Conservation (phyloP, 2,797 vertebrate genomes). For the Chanos chanos region DNA sequence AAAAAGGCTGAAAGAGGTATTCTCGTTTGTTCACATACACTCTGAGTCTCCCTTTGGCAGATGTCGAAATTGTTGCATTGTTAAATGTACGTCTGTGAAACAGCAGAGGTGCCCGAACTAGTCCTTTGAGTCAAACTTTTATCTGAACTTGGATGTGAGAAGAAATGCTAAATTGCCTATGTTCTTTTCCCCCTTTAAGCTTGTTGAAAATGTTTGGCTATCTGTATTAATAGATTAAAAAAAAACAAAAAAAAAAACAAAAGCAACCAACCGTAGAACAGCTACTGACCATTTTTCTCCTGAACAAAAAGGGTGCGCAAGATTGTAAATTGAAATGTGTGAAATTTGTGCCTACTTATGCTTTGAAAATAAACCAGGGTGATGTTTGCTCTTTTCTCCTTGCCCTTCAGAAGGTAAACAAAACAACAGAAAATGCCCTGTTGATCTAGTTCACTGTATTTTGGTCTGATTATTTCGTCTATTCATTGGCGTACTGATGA, state of each 20-base stretch:
- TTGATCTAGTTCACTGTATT: constrained; percentile 27
- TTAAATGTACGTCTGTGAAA: constrained; percentile 71
- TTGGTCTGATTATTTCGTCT: constrained; percentile 14
- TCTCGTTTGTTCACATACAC: constrained; percentile 70
- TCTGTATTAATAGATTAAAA: neutral
- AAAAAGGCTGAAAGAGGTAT: constrained; percentile 43
- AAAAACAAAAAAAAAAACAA: no score
- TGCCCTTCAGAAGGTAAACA: constrained; percentile 11
- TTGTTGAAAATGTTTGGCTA: neutral
- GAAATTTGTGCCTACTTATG: constrained; percentile 54
- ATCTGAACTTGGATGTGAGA: constrained; percentile 40
- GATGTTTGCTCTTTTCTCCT: constrained; percentile 22
- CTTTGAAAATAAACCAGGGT: constrained; percentile 47
- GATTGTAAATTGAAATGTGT: constrained; percentile 38
- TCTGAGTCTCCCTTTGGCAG: constrained; percentile 59
- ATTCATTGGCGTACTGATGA: neutral
- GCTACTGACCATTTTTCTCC: constrained; percentile 18
- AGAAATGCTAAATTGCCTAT: constrained; percentile 39
- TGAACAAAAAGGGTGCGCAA: constrained; percentile 30
- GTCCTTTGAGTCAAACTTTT: constrained; percentile 53
- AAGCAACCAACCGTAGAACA: no score
- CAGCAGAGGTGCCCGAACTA: constrained; percentile 66
- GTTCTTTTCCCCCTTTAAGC: constrained; percentile 13
- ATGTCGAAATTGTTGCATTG: constrained; percentile 62
- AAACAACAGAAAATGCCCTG: constrained; percentile 24